Base-by-base conservation (phyloP, 2,888 invertebrate species). In the Lissonota sp. region DNA sequence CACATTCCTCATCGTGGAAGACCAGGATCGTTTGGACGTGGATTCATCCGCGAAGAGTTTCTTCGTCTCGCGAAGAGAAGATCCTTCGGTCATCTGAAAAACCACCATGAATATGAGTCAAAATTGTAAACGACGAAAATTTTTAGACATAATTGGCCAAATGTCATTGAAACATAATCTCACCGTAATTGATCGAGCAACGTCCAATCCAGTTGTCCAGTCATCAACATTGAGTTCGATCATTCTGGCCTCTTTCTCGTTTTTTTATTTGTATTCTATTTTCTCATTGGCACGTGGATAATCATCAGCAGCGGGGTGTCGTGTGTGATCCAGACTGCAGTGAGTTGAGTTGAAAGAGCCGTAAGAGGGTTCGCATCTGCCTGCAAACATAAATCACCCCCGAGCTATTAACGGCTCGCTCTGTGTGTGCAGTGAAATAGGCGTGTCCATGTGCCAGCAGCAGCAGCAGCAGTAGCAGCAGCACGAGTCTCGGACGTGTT, bases 1-100 rank as follows among this genome's bases (percentile, higher is more conserved):
- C 94, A 94, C 94, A 94, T 94, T 93, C 92, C 88, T 91, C 92
- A 86, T 88, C 92, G 84, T 73, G 63, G 74, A 78, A 79, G 55
- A 79, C 39, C 26, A 51, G 6, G 37, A n/a, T 53, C 40, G 10
- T 49, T 44, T 53, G 5, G 49, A 63, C 5, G 1, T n/a, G 51
- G n/a, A 16, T 8, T 44, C 26, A 26, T 1, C 26, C 3, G 26
- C 26, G 26, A 26, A 26, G 26, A 26, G 26, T 3, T 26, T 26
- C 1, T 26, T 26, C 26, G 26, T 26, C 3, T 26, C 26, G 26
- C 26, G 26, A 26, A 26, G 26, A 26, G 26, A 26, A 26, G 26
- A 26, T 26, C 3, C 26, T 26, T 26, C 26, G 26, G 26, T 26
- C 26, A 26, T 26, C 26, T 26, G 26, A 1, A 26, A 26, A 26